These are phyloP conservation scores for Cygnus atratus DNA, from an alignment of 2,113 vertebrate genomes.

Conservation along the genomic window DNA sequence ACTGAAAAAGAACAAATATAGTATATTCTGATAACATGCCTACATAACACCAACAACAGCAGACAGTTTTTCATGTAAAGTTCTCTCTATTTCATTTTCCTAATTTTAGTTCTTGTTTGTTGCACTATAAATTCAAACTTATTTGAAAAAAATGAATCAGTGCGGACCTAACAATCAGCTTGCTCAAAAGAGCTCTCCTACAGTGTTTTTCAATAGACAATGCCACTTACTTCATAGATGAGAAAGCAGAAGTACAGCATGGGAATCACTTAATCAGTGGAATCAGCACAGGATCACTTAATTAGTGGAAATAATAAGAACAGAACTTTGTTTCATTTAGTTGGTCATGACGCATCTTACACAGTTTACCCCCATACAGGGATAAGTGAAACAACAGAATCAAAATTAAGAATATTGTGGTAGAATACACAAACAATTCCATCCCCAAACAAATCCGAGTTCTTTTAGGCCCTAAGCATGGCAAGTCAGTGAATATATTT, in stretches of 20 bases:
- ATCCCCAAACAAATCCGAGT: neutral
- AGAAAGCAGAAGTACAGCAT: neutral
- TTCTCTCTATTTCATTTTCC: neutral
- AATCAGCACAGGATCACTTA: neutral
- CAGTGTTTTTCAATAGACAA: neutral
- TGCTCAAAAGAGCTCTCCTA: neutral
- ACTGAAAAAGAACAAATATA: neutral
- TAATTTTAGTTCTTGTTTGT: neutral
- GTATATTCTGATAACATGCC: neutral
- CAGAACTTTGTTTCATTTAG: neutral
- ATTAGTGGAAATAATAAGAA: neutral
- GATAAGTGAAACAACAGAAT: neutral
- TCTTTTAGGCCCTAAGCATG: neutral
- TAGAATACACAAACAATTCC: neutral
- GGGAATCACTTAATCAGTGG: neutral
- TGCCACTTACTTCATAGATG: neutral
- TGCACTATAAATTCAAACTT: neutral
- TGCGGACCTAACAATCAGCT: neutral
- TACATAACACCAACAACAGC: neutral
- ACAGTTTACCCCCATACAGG: neutral
- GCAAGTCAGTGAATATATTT: neutral
- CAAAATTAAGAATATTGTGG: neutral
- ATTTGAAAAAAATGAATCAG: neutral
- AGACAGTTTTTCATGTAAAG: accelerated
- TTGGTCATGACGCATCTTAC: neutral